Evolutionary conservation across 1,140 invertebrate species (phyloP), one percentile per base, ranked within the genome.

Genomic region (Caenorhabditis latens): DNA sequence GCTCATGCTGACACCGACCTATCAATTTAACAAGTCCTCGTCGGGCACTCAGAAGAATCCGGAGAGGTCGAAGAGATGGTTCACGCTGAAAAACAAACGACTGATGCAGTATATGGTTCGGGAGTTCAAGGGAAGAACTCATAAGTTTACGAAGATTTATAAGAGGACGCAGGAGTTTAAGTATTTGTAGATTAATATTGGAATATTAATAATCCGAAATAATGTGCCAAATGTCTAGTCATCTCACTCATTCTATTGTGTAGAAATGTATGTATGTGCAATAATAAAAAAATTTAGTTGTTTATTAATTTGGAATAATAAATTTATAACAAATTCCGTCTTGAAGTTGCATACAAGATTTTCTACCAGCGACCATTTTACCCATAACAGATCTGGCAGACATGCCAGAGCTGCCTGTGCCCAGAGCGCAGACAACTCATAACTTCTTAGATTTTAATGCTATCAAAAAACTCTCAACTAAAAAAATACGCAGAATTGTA

Each of bases 41-140:
- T n/a, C 53, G 24, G 14, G 19, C 6, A 43, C 55, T n/a, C 40
- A n/a, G 19, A 42, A n/a, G 24, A 32, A 19, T 84, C 82, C 57
- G 11, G 82, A 63, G 21, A 11, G 57, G 21, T 57, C 53, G 21
- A 84, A 63, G 32, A 21, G 84, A 48, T 75, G 42, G 40, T 85
- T 85, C 53, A 79, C 67, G 4, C 4, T 65, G 67, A 85, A 85
- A 32, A 67, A 67, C n/a, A 79, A 85, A 8, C 40, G 67, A 32
- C 40, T 85, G 11, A 85, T 85, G 84, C 84, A 85, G 84, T 85
- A 71, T 24, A 71, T 85, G 63, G 50, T 46, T n/a, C 19, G 67
- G n/a, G 67, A 53, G 13, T 55, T 63, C 16, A 75, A 75, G 13
- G 84, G 84, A 42, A 85, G 84, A 24, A 71, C 63, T 11, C 50